Evolutionary conservation across 2,113 vertebrate species (phyloP).

Genomic region (Lampris megalopsis): DNA sequence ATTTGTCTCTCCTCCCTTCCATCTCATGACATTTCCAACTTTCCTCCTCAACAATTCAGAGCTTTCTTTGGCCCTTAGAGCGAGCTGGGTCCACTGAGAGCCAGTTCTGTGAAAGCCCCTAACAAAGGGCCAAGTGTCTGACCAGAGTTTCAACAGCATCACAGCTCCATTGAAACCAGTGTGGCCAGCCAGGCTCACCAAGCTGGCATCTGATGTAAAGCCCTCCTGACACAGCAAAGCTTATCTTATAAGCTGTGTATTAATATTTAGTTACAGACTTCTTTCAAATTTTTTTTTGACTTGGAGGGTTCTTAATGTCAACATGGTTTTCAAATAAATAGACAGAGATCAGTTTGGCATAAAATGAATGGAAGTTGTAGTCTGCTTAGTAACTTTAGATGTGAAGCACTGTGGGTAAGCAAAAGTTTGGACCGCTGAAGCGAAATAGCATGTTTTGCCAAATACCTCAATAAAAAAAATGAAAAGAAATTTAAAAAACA

Average conservation of each 20-base stretch:
- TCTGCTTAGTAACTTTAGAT: neutral
- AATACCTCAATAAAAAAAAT: no score
- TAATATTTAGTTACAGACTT: slow-evolving; percentile 39
- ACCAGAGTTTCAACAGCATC: slow-evolving; percentile 18
- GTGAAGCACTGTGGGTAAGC: neutral
- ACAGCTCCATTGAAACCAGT: slow-evolving; percentile 29
- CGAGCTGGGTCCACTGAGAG: slow-evolving; percentile 23
- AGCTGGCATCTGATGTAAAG: slow-evolving; percentile 44
- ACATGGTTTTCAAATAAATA: neutral
- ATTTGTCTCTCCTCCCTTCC: neutral
- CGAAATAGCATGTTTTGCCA: no score
- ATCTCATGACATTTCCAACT: neutral
- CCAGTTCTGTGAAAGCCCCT: slow-evolving; percentile 18
- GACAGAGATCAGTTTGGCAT: no score
- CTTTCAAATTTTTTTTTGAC: slow-evolving; percentile 23
- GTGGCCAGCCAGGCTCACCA: slow-evolving; percentile 26
- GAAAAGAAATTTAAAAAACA: no score
- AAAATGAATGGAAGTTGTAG: no score
- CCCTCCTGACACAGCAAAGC: slow-evolving; percentile 35
- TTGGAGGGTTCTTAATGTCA: slow-evolving; percentile 2
- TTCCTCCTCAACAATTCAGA: neutral
- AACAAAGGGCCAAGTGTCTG: slow-evolving; percentile 54
- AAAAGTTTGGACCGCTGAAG: no score
- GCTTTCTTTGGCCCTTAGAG: slow-evolving; percentile 31
- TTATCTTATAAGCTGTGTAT: slow-evolving; percentile 30